Percentiles rank a stretch among this genome's conserved stretches.
phyloP scores from a whole-genome alignment of 2,113 vertebrate species.

The Gambusia affinis region DNA sequence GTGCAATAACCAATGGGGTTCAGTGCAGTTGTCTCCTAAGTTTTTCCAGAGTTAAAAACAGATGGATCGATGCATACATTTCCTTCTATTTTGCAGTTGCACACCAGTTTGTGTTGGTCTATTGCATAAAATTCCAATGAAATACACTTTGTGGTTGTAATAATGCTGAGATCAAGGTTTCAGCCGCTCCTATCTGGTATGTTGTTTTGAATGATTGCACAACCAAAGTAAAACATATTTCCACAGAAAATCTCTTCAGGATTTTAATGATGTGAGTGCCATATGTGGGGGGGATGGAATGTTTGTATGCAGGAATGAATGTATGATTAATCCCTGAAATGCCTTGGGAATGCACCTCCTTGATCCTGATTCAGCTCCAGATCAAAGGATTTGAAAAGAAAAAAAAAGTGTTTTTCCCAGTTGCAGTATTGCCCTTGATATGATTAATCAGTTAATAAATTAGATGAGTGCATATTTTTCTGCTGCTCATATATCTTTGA shows the following conservation, averaged over 20 bases:
- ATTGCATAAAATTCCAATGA: not conserved
- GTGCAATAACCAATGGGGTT: too few relatives aligned
- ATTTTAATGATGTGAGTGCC: slow-evolving; percentile 56
- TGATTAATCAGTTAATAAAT: slow-evolving; percentile 51
- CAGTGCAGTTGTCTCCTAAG: too few relatives aligned
- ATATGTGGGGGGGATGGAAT: slow-evolving; percentile 62
- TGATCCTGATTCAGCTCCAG: slow-evolving; percentile 55
- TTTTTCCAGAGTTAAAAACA: too few relatives aligned
- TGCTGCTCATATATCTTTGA: slow-evolving; percentile 30
- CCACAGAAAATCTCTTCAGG: slow-evolving; percentile 45
- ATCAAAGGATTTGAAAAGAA: slow-evolving; percentile 55
- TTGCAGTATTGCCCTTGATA: slow-evolving; percentile 48
- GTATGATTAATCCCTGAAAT: slow-evolving; percentile 63
- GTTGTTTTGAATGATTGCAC: slow-evolving; percentile 60
- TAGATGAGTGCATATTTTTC: slow-evolving; percentile 30
- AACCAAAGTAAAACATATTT: slow-evolving; percentile 50
- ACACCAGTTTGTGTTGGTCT: not conserved
- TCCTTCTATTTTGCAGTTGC: not conserved
- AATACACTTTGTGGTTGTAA: not conserved
- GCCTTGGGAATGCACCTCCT: slow-evolving; percentile 58
- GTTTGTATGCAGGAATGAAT: slow-evolving; percentile 50
- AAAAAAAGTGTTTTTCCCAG: slow-evolving; percentile 29
- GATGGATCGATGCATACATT: not conserved
- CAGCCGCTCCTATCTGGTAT: slow-evolving; percentile 33
- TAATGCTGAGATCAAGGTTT: not conserved